These are phyloP conservation scores for Scaptomyza flava DNA, from an alignment of 2,888 invertebrate species.

Conservation along the genomic window DNA sequence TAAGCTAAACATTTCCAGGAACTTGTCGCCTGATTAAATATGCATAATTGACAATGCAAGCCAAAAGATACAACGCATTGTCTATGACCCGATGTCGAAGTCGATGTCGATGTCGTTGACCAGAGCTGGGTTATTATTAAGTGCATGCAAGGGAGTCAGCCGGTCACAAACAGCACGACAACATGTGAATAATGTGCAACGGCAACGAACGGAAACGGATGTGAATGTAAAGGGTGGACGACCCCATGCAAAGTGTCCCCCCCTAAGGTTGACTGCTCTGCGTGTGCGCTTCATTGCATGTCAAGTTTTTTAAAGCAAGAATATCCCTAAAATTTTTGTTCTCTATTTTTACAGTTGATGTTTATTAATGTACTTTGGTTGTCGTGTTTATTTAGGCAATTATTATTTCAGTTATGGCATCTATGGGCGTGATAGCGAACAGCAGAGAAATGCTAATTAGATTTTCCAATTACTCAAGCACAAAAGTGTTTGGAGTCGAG, in stretches of 20 bases:
- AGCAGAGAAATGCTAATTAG: slow-evolving; percentile 54
- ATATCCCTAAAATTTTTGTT: slow-evolving; percentile 43
- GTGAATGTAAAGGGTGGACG: slow-evolving; percentile 45
- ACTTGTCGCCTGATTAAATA: slow-evolving; percentile 58
- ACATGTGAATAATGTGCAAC: slow-evolving; percentile 62
- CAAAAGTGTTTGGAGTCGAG: slow-evolving; percentile 22
- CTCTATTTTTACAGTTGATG: slow-evolving; percentile 36
- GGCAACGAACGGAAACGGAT: slow-evolving; percentile 57
- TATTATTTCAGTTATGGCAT: slow-evolving; percentile 55
- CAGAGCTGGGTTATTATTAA: slow-evolving; percentile 52
- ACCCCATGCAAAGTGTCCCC: slow-evolving; percentile 15
- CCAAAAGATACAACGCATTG: slow-evolving; percentile 44
- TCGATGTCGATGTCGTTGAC: slow-evolving; percentile 69
- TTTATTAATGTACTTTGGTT: slow-evolving; percentile 69
- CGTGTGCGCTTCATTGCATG: slow-evolving; percentile 69
- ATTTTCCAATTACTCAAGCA: slow-evolving; percentile 50
- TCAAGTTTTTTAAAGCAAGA: slow-evolving; percentile 26
- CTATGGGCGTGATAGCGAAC: slow-evolving; percentile 28
- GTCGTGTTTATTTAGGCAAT: slow-evolving; percentile 69
- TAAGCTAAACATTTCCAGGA: slow-evolving; percentile 57
- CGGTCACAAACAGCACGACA: slow-evolving; percentile 40
- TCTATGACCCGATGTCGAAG: slow-evolving; percentile 42
- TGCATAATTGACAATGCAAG: slow-evolving; percentile 59
- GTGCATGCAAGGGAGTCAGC: slow-evolving; percentile 45
- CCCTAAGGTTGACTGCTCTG: slow-evolving; percentile 22